A percentile compares a stretch with the other conserved stretches of the same genome.
phyloP scores from a whole-genome alignment of 1,140 invertebrate genomes.

The Drosophila ananassae region DNA sequence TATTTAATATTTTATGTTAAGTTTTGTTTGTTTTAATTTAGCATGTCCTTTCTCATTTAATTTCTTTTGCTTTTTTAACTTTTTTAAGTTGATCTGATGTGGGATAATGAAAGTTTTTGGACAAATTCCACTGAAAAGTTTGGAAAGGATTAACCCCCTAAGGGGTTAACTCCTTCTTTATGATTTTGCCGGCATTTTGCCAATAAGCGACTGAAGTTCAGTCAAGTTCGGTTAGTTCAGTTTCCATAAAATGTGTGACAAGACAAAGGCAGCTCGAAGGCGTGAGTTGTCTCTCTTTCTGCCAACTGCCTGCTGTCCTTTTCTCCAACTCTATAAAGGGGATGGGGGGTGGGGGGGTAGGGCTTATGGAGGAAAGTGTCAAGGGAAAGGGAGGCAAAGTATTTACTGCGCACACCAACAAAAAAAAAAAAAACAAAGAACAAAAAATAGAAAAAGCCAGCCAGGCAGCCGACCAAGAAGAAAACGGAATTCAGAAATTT shows the following conservation, averaged over 20 bases:
- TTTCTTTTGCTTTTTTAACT: background rate
- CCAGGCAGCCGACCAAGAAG: constrained; percentile 18
- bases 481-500: constrained; percentile 49
- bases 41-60: background rate
- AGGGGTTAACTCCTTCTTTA: background rate
- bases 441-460: constrained; percentile 36
- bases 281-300: constrained; percentile 38
- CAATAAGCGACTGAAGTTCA: constrained; percentile 12
- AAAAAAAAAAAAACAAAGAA: no score
- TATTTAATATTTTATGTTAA: constrained; percentile 7
- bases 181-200: constrained; percentile 6
- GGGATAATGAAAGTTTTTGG: background rate
- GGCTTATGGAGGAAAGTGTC: no score
- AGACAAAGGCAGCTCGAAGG: constrained; percentile 58
- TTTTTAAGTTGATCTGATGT: no score
- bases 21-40: background rate
- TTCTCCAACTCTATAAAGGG: background rate
- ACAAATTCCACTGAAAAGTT: background rate
- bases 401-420: constrained; percentile 64
- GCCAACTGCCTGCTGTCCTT: background rate
- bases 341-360: background rate
- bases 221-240: constrained; percentile 18
- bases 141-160: background rate
- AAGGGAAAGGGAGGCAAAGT: constrained; percentile 33
- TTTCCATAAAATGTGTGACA: constrained; percentile 64